phyloP scores from a whole-genome alignment of 2,113 vertebrate genomes.

The Oenanthe melanoleuca region DNA sequence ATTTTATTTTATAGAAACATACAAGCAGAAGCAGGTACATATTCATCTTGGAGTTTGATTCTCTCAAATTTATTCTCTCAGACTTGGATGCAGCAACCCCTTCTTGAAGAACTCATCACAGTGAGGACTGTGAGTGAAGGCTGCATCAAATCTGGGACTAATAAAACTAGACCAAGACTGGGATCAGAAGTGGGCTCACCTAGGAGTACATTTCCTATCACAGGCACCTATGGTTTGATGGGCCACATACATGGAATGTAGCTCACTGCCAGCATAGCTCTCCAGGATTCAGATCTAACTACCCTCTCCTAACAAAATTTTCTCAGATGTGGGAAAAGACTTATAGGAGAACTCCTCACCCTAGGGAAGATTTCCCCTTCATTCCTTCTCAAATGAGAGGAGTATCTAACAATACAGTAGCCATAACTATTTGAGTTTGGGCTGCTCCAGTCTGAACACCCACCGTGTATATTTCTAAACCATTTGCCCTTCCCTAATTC shows the following conservation, averaged over 20 bases:
- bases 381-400: background rate
- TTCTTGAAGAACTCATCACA: background rate
- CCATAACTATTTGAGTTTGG: constrained; percentile 15
- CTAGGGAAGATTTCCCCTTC: background rate
- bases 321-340: background rate
- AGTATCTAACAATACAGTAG: constrained; percentile 8
- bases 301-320: background rate
- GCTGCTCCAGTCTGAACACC: constrained; percentile 57
- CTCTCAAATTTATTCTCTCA: too few relatives aligned
- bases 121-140: background rate
- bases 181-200: constrained; percentile 4
- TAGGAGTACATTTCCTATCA: constrained; percentile 38
- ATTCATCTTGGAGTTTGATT: background rate
- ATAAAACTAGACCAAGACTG: background rate
- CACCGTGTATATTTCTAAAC: constrained; percentile 62
- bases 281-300: background rate
- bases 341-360: background rate
- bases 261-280: background rate
- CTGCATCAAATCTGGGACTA: background rate
- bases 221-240: constrained; percentile 38
- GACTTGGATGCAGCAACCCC: background rate
- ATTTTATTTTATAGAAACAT: background rate
- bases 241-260: constrained; percentile 26
- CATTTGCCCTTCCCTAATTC: constrained; percentile 60
- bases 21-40: background rate